These are phyloP conservation scores for Bathynomus jamesi DNA, from an alignment of 1,140 invertebrate species.

Conservation along the genomic window DNA sequence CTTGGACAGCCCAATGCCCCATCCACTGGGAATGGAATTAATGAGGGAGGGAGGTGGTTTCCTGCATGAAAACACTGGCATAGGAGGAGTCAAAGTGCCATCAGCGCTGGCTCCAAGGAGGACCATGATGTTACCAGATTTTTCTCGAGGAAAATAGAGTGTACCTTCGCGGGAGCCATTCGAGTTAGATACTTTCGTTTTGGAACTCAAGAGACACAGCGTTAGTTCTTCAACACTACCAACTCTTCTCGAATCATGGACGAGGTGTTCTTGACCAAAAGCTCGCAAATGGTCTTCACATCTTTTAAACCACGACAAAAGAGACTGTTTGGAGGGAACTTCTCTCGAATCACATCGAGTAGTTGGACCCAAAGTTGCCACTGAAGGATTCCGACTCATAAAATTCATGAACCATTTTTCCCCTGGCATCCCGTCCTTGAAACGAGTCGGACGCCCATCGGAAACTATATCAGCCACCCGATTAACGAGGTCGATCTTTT, in stretches of 20 bases:
- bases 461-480: neutral
- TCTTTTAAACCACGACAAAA: neutral
- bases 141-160: neutral
- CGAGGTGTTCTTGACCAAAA: neutral
- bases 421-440: neutral
- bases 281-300: neutral
- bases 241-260: neutral
- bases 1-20: neutral
- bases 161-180: neutral
- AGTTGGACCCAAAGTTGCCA: neutral
- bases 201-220: neutral
- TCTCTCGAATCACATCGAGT: neutral
- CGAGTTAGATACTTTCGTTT: neutral
- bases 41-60: neutral
- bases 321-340: neutral
- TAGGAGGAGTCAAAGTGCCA: neutral
- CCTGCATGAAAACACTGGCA: neutral
- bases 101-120: neutral
- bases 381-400: neutral
- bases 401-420: neutral
- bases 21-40: neutral
- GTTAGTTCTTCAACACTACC: neutral
- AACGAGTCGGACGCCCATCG: neutral
- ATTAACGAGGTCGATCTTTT: neutral
- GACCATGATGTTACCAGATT: neutral